A percentile compares a stretch with the other conserved stretches of the same genome.
phyloP scores from a whole-genome alignment of 2,113 vertebrate species.

The Zosterops japonicus region DNA sequence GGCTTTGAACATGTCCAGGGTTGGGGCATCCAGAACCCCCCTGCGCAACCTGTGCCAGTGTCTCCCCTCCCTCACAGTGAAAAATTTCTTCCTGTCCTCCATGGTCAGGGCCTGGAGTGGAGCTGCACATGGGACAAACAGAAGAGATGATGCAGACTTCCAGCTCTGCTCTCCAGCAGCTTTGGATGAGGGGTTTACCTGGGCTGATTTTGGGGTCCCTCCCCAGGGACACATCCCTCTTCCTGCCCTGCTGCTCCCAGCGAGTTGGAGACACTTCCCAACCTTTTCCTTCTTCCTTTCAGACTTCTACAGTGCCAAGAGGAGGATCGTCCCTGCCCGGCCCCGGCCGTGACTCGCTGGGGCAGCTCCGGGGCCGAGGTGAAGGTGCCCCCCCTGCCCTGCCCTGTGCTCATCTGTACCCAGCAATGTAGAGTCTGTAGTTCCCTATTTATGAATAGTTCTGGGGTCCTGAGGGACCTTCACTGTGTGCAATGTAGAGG shows the following conservation, averaged over 20 bases:
- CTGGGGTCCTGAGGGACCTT: conserved; percentile 23
- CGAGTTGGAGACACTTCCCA: background rate
- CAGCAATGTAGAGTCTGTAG: background rate
- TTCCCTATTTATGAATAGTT: conserved; percentile 60
- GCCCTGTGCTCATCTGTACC: background rate
- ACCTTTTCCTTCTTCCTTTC: background rate
- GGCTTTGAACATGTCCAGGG: background rate
- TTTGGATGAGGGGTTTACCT: background rate
- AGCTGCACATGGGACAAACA: too few species aligned
- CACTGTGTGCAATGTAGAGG: conserved; percentile 51
- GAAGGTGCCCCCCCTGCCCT: background rate
- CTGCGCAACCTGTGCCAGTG: background rate
- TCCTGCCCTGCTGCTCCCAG: background rate
- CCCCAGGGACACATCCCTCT: background rate
- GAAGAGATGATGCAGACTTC: background rate
- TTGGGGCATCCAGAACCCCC: background rate
- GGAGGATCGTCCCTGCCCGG: conserved; percentile 75
- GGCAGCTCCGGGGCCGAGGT: background rate
- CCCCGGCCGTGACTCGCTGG: conserved; percentile 74
- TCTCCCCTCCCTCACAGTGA: background rate
- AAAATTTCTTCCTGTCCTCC: background rate
- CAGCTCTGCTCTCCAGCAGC: background rate
- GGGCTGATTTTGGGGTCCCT: background rate
- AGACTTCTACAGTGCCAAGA: conserved; percentile 91
- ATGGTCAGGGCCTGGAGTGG: background rate